Conservation (phyloP, 2,888 invertebrate genomes). For the Cheilosia variabilis region DNA sequence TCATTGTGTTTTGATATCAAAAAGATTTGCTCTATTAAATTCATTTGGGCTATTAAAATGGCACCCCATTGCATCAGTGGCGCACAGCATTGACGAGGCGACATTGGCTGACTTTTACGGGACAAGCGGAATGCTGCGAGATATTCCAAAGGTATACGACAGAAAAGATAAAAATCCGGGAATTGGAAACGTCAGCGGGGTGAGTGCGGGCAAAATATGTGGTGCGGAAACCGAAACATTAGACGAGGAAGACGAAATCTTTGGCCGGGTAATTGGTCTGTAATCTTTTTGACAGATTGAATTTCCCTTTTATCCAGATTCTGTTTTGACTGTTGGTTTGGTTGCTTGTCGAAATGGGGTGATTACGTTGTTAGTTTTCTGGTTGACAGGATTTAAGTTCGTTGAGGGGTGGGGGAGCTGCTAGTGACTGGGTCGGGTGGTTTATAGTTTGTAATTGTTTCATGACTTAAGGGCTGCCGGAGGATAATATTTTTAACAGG, state of each 20-base stretch:
- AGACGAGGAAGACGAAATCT: slow-evolving; percentile 69
- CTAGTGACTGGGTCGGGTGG: not conserved
- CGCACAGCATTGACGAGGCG: slow-evolving; percentile 33
- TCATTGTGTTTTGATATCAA: slow-evolving; percentile 79
- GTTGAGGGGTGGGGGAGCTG: not conserved
- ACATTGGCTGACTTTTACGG: slow-evolving; percentile 54
- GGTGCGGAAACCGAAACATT: slow-evolving; percentile 61
- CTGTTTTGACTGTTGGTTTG: slow-evolving; percentile 82
- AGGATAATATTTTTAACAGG: too few relatives aligned
- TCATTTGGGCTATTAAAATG: slow-evolving; percentile 74
- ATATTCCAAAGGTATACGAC: slow-evolving; percentile 18
- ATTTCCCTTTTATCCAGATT: slow-evolving; percentile 84
- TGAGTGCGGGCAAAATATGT: slow-evolving; percentile 34
- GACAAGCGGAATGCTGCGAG: slow-evolving; percentile 37
- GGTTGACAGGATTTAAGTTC: not conserved
- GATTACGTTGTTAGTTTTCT: slow-evolving; percentile 63
- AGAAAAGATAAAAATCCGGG: slow-evolving; percentile 60
- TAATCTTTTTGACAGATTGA: slow-evolving; percentile 85
- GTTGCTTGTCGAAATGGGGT: slow-evolving; percentile 61
- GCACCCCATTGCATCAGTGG: slow-evolving; percentile 49
- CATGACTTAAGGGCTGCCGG: too few relatives aligned
- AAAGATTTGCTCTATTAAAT: slow-evolving; percentile 82
- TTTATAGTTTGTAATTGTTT: too few relatives aligned
- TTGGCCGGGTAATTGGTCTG: slow-evolving; percentile 83
- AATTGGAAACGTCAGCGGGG: slow-evolving; percentile 46